phyloP scores from a whole-genome alignment of 2,113 vertebrate species.

The Nothoprocta perdicaria region DNA sequence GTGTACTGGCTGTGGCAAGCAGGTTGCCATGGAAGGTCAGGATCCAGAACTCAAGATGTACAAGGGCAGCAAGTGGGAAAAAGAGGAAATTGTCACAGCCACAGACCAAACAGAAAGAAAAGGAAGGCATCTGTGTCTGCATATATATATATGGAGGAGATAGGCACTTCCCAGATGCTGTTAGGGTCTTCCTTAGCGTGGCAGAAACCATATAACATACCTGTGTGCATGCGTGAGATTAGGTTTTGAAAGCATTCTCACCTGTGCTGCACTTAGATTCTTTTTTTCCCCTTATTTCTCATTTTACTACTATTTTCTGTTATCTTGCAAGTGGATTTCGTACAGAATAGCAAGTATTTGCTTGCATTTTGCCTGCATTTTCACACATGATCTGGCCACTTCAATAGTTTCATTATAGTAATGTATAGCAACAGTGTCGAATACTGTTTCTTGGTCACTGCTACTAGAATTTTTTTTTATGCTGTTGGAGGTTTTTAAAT shows the following conservation, averaged over 20 bases:
- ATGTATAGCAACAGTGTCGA: background rate
- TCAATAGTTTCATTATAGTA: background rate
- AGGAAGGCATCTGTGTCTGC: background rate
- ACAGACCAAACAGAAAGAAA: background rate
- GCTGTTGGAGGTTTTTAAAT: background rate
- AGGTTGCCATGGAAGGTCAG: background rate
- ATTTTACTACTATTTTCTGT: background rate
- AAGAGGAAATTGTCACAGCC: background rate
- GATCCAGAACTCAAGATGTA: background rate
- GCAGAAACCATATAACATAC: background rate
- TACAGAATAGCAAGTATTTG: background rate
- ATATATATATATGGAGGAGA: rapidly evolving
- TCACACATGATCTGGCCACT: background rate
- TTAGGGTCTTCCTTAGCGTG: background rate
- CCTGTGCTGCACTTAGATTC: background rate
- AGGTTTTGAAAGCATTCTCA: background rate
- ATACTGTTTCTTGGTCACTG: background rate
- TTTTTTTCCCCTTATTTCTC: background rate
- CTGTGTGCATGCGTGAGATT: rapidly evolving
- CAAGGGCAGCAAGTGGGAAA: background rate
- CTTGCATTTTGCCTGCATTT: background rate
- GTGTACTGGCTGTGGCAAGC: background rate
- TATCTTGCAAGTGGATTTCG: background rate
- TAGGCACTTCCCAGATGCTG: background rate
- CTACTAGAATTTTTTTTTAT: background rate